phyloP scores from a whole-genome alignment of 35 echinoderm and acorn worm species.

The Anneissia japonica region DNA sequence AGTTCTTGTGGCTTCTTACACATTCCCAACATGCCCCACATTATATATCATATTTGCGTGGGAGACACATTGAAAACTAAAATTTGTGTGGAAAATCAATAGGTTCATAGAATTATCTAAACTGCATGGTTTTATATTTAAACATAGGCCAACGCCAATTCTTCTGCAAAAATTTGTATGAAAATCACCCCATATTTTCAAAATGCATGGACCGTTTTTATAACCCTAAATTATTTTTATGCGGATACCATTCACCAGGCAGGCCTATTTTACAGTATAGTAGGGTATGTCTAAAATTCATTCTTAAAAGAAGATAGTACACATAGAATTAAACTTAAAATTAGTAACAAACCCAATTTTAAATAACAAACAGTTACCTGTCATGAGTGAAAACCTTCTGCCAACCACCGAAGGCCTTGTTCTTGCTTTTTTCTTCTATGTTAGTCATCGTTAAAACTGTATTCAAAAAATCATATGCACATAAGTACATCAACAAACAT shows the following conservation, averaged over 20 bases:
- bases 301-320: neutral
- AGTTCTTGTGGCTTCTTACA: too few species aligned
- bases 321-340: neutral
- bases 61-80: too few species aligned
- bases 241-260: neutral
- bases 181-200: too few species aligned
- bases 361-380: conserved; percentile 52
- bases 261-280: neutral
- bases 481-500: too few species aligned
- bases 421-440: conserved; percentile 29
- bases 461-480: neutral
- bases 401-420: conserved; percentile 62
- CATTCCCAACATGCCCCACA: too few species aligned
- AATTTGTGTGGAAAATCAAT: too few species aligned
- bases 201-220: neutral
- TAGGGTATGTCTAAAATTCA: neutral
- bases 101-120: too few species aligned
- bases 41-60: too few species aligned
- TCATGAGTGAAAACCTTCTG: conserved; percentile 81
- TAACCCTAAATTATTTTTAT: neutral
- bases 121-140: too few species aligned
- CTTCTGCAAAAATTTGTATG: too few species aligned
- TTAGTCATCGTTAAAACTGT: neutral
- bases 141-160: too few species aligned
- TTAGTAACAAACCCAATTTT: neutral